Base-by-base conservation (phyloP, 2,888 invertebrate genomes). In the Norana najaformis region DNA sequence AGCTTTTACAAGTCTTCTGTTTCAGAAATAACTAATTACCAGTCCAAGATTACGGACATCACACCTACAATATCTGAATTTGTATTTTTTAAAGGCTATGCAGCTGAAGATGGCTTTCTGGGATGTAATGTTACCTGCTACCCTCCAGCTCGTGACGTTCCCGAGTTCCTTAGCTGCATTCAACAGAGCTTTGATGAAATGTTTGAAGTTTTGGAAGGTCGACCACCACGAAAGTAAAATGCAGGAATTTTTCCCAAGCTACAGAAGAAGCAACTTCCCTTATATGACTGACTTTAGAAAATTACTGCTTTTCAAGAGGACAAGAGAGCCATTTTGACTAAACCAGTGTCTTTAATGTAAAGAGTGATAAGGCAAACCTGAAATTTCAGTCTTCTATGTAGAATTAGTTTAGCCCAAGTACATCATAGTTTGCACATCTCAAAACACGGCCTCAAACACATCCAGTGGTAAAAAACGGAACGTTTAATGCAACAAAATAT, bases 61-160 rank as follows among this genome's bases (percentile, higher is more conserved):
- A 69, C 11, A n/a, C n/a, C 30, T 69, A n/a, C n/a, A 69, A 69
- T n/a, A 69, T 11, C 11, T 69, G 69, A 47, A 47, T 47, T 47
- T 47, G 0, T 69, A n/a, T 69, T 69, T 69, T 69, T 69, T n/a
- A 37, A 41, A 91, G 89, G 91, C 83, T 99, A 96, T 96, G 97
- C 97, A 90, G 98, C 98, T 82, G 96, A 97, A 93, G 96, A 97
- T 41, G 96, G 97, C 92, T 96, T 96, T 92, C 95, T 98, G 47
- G 98, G 98, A 30, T 96, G 97, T 88, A 96, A 98, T 89, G 97
- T 97, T 18, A 97, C 97, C 0, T 96, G 97, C 92, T 98, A 98
- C 94, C 95, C 96, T 18, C 91, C 91, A 23, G 82, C 88, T 53
- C 47, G 90, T 30, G 90, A 91, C 53, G 90, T 90, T 41, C 18